These are phyloP conservation scores for Darevskia nairensis DNA, from an alignment of 2,797 vertebrate species.

Conservation along the genomic window DNA sequence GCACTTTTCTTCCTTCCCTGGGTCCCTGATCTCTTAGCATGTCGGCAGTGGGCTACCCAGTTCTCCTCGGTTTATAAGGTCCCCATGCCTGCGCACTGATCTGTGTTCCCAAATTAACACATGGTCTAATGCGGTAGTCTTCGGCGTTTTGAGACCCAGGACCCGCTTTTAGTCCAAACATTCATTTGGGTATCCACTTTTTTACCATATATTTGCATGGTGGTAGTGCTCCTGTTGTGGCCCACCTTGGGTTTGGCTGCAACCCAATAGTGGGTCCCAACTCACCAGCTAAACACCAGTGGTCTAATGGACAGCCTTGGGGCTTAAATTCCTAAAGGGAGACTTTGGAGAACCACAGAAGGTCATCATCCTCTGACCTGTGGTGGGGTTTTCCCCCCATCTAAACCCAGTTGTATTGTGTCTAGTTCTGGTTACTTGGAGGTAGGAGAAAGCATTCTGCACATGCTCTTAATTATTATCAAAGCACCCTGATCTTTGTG, in stretches of 20 bases:
- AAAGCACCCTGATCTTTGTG: background rate
- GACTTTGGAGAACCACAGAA: background rate
- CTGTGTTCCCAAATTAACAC: background rate
- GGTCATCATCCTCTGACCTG: background rate
- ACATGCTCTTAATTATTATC: slow-evolving; percentile 2
- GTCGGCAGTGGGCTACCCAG: background rate
- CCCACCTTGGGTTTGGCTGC: too few relatives aligned
- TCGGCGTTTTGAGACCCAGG: too few relatives aligned
- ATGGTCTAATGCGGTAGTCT: background rate
- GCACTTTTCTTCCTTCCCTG: background rate
- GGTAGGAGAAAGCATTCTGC: background rate
- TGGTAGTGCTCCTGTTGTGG: too few relatives aligned
- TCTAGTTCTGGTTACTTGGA: background rate
- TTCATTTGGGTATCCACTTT: too few relatives aligned
- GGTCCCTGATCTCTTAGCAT: background rate
- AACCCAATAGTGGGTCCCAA: too few relatives aligned
- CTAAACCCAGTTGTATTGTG: background rate
- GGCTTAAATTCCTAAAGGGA: background rate
- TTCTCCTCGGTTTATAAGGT: background rate
- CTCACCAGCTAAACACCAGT: too few relatives aligned
- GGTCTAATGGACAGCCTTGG: background rate
- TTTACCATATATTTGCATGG: too few relatives aligned
- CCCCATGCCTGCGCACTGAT: background rate
- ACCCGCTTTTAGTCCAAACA: too few relatives aligned
- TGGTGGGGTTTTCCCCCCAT: too few relatives aligned